Percentiles rank a stretch among this genome's conserved stretches.
Evolutionary conservation across 2,797 vertebrate genomes (phyloP).

Genomic region (Phrynocephalus vlangalii): DNA sequence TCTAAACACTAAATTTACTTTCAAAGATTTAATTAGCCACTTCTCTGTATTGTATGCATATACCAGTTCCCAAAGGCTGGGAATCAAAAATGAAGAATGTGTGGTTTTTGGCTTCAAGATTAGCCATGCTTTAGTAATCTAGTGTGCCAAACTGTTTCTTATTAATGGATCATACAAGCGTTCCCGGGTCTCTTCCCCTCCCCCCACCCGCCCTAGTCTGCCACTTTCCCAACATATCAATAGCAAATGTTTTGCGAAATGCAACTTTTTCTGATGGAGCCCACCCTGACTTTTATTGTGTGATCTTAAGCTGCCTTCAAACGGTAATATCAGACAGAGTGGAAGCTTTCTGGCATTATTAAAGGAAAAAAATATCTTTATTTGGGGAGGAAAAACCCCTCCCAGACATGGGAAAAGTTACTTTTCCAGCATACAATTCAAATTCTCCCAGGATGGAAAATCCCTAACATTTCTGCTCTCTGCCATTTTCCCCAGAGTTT

Average conservation of each 20-base stretch:
- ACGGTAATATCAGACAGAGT: constrained; percentile 67
- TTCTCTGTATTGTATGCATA: constrained; percentile 66
- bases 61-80: constrained; percentile 68
- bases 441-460: no score
- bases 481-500: not conserved
- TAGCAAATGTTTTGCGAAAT: constrained; percentile 78
- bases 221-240: constrained; percentile 84
- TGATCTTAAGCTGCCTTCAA: constrained; percentile 65
- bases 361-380: constrained; percentile 41
- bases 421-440: no score
- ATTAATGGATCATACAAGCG: constrained; percentile 85
- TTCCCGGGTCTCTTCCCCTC: constrained; percentile 51
- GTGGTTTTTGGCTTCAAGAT: constrained; percentile 80
- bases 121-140: constrained; percentile 79
- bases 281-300: constrained; percentile 77
- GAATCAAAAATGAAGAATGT: constrained; percentile 77
- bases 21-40: constrained; percentile 70
- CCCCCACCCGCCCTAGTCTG: constrained; percentile 69
- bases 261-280: constrained; percentile 71
- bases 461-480: no score
- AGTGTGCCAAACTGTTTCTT: constrained; percentile 82
- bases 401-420: not conserved
- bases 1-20: constrained; percentile 74
- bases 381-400: not conserved
- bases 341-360: constrained; percentile 15